A percentile compares a stretch with the other conserved stretches of the same genome.
Conservation (phyloP, 2,113 vertebrate species). For the Laticauda laticaudata region DNA sequence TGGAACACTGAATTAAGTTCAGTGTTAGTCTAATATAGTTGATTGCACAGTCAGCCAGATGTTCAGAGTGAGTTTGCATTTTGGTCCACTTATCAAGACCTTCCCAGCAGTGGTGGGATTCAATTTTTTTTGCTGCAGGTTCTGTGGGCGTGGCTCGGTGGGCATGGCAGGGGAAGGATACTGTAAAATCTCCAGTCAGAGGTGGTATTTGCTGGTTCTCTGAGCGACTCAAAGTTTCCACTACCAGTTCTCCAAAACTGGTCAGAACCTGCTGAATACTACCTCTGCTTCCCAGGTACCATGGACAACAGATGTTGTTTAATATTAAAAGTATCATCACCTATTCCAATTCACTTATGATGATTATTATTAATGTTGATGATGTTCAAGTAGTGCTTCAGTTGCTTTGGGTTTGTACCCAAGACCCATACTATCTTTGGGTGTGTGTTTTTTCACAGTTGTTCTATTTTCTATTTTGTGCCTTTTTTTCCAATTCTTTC, state of each 20-base stretch:
- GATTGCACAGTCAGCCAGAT: not conserved
- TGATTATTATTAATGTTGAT: not conserved
- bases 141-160: too few relatives aligned
- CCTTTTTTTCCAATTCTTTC: fast-evolving
- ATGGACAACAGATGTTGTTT: not conserved
- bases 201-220: too few relatives aligned
- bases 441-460: not conserved
- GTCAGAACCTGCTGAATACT: too few relatives aligned
- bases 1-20: not conserved
- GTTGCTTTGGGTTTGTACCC: not conserved
- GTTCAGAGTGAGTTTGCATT: not conserved
- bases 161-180: too few relatives aligned
- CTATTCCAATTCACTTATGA: not conserved
- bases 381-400: not conserved
- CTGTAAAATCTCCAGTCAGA: too few relatives aligned
- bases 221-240: too few relatives aligned
- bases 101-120: not conserved
- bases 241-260: too few relatives aligned
- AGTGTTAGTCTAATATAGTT: not conserved
- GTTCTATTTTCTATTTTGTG: not conserved
- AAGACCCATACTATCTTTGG: not conserved
- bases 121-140: too few relatives aligned
- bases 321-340: not conserved
- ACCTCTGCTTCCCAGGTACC: not conserved
- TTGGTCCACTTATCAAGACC: not conserved